phyloP scores from a whole-genome alignment of 2,888 invertebrate genomes.

The Steinernema carpocapsae region DNA sequence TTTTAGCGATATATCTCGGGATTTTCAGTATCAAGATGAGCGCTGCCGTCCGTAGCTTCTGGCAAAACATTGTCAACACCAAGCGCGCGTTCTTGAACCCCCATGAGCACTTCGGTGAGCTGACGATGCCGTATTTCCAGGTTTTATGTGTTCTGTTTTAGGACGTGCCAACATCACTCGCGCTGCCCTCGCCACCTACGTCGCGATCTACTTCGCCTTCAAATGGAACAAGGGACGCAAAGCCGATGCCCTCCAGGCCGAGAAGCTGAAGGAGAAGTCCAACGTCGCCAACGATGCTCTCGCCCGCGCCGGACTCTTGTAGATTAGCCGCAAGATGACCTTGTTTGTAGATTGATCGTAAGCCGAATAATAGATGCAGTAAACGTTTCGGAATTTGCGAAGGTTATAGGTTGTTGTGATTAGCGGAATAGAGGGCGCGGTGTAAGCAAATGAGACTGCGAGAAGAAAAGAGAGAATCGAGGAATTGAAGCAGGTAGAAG shows the following conservation, averaged over 20 bases:
- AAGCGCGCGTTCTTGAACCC: conserved; percentile 61
- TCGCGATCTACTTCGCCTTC: conserved; percentile 58
- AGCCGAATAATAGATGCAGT: conserved; percentile 20
- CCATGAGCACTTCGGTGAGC: conserved; percentile 64
- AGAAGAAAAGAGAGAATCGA: neutral
- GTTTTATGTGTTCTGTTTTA: too few relatives aligned
- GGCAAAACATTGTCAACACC: conserved; percentile 60
- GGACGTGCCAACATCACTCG: conserved; percentile 63
- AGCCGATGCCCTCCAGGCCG: conserved; percentile 41
- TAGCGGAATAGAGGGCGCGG: too few relatives aligned
- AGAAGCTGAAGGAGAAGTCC: conserved; percentile 52
- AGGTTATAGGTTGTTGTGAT: too few relatives aligned
- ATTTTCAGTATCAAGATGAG: conserved; percentile 46
- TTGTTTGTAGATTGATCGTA: conserved; percentile 9
- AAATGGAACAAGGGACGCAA: conserved; percentile 62
- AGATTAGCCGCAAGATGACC: neutral
- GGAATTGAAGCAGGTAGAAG: neutral
- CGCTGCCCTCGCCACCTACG: conserved; percentile 62
- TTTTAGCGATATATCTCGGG: too few relatives aligned
- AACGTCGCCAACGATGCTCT: conserved; percentile 51
- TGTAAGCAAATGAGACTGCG: too few relatives aligned
- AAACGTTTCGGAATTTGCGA: conserved; percentile 4
- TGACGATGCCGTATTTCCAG: neutral
- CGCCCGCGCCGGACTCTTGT: conserved; percentile 50
- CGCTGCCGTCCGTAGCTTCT: conserved; percentile 62